phyloP scores from a whole-genome alignment of 2,113 vertebrate species.

The Anolis carolinensis region DNA sequence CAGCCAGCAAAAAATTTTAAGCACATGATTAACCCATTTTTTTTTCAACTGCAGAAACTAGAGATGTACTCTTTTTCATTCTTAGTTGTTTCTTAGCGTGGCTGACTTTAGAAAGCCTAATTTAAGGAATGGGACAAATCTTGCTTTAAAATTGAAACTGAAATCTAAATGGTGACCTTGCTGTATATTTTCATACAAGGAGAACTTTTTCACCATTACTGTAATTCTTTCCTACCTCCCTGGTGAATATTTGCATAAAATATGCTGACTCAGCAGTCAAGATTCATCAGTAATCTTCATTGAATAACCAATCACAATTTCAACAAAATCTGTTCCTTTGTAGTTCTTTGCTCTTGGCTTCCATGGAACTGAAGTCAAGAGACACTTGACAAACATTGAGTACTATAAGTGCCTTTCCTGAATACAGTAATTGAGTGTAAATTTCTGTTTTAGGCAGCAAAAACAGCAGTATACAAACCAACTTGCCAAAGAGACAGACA shows the following conservation, averaged over 20 bases:
- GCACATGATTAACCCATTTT: background rate
- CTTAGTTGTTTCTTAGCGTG: background rate
- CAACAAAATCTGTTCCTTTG: background rate
- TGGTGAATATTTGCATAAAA: background rate
- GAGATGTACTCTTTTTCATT: background rate
- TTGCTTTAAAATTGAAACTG: too few relatives aligned
- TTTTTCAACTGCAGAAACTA: background rate
- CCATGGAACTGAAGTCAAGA: background rate
- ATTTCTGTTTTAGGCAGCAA: constrained; percentile 84
- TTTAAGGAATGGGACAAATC: background rate
- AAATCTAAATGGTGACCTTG: too few relatives aligned
- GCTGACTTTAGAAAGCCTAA: background rate
- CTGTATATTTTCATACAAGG: too few relatives aligned
- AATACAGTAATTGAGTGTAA: background rate
- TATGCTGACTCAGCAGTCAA: background rate
- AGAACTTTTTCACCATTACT: background rate
- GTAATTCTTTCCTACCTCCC: background rate
- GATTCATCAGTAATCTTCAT: background rate
- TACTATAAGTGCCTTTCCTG: background rate
- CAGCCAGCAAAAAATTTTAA: background rate
- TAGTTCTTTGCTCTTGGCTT: background rate
- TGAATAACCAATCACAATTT: background rate
- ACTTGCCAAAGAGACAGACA: constrained; percentile 96
- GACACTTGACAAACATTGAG: background rate
- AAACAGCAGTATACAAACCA: constrained; percentile 92